phyloP scores from a whole-genome alignment of 2,797 vertebrate species.

The Atherinosoma microstoma region DNA sequence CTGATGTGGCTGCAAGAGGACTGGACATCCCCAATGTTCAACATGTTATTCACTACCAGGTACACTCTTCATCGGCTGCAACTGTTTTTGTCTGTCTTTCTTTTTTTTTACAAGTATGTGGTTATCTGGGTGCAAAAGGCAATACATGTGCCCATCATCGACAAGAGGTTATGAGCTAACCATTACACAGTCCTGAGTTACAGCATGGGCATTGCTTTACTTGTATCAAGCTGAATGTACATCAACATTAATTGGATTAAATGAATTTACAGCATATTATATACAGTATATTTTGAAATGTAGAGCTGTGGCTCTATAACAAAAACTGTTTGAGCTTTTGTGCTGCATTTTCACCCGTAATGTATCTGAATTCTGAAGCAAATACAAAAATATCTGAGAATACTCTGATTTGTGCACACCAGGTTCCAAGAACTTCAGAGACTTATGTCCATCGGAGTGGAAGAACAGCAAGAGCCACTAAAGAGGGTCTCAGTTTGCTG shows the following conservation, averaged over 20 bases:
- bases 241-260: too few species aligned
- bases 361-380: background rate
- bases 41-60: conserved; percentile 99
- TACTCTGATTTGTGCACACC: conserved; percentile 6
- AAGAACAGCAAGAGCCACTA: conserved; percentile 92
- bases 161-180: background rate
- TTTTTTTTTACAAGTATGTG: background rate
- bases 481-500: conserved; percentile 91
- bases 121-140: background rate
- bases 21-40: conserved; percentile 96
- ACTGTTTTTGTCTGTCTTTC: background rate
- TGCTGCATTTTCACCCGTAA: background rate
- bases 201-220: too few species aligned
- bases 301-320: too few species aligned
- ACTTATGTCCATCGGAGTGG: conserved; percentile 95
- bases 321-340: background rate
- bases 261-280: too few species aligned
- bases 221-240: too few species aligned
- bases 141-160: background rate
- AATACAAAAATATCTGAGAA: background rate
- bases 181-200: background rate
- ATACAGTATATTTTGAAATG: background rate
- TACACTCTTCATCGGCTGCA: conserved; percentile 52
- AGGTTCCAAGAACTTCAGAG: conserved; percentile 96
- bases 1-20: conserved; percentile 96